Conservation (phyloP, 2,888 invertebrate genomes). For the Drosophila differens region DNA sequence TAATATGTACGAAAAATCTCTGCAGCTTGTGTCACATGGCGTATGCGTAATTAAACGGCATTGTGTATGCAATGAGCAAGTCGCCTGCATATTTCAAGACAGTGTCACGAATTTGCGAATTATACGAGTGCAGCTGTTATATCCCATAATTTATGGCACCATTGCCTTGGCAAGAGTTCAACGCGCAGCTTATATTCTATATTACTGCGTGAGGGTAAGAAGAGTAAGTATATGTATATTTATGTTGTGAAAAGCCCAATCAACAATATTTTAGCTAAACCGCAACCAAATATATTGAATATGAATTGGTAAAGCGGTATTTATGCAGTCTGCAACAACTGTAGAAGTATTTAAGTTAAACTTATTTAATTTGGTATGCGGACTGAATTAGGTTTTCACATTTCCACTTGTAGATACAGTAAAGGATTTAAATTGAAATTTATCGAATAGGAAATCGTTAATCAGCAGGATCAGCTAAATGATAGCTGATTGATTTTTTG, state of each 20-base stretch:
- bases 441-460: background rate
- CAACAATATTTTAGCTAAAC: slow-evolving; percentile 22
- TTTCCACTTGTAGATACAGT: background rate
- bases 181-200: slow-evolving; percentile 1
- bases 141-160: slow-evolving; percentile 31
- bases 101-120: slow-evolving; percentile 34
- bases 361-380: background rate
- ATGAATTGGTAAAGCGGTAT: background rate
- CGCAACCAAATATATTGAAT: background rate
- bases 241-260: slow-evolving; percentile 37
- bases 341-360: background rate
- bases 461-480: background rate
- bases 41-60: slow-evolving; percentile 54
- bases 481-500: background rate
- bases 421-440: background rate
- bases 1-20: slow-evolving; percentile 6
- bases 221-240: background rate
- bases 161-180: slow-evolving; percentile 24
- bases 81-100: slow-evolving; percentile 19
- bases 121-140: slow-evolving; percentile 17
- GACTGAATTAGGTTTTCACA: background rate
- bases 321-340: background rate
- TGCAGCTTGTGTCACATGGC: slow-evolving; percentile 21
- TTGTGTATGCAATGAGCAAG: slow-evolving; percentile 23
- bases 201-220: background rate